These are phyloP conservation scores for Amazona guildingii DNA, from an alignment of 2,113 vertebrate species.

Conservation along the genomic window DNA sequence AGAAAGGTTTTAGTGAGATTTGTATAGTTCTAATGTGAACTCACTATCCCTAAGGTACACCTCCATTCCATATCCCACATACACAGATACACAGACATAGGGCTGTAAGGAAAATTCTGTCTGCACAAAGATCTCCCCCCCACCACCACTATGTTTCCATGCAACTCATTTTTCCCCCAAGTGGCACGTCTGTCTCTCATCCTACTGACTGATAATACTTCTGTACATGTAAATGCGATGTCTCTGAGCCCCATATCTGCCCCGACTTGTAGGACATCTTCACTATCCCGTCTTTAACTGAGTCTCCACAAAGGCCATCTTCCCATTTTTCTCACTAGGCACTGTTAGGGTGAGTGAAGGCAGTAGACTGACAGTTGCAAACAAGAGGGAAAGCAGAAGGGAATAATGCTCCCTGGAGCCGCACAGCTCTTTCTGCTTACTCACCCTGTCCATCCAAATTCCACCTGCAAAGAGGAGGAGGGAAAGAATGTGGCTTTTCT, in stretches of 20 bases:
- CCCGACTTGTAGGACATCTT: neutral
- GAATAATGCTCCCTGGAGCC: neutral
- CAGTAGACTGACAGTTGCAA: neutral
- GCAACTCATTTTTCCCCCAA: neutral
- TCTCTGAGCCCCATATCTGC: neutral
- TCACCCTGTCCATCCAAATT: neutral
- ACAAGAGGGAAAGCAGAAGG: neutral
- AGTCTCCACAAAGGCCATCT: neutral
- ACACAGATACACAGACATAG: neutral
- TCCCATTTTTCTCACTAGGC: neutral
- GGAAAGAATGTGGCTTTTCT: neutral
- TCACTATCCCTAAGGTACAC: neutral
- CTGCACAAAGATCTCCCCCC: neutral
- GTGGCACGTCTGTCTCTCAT: neutral
- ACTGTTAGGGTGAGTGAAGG: neutral
- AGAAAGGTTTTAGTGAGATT: neutral
- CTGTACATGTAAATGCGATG: neutral
- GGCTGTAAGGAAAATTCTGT: neutral
- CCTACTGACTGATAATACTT: neutral
- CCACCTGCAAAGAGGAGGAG: neutral
- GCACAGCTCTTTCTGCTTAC: neutral
- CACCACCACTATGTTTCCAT: neutral
- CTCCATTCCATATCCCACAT: rapidly evolving
- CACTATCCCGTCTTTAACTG: neutral
- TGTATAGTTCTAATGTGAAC: neutral